phyloP scores from a whole-genome alignment of 2,888 invertebrate species.

The Koerneria pararmatus region DNA sequence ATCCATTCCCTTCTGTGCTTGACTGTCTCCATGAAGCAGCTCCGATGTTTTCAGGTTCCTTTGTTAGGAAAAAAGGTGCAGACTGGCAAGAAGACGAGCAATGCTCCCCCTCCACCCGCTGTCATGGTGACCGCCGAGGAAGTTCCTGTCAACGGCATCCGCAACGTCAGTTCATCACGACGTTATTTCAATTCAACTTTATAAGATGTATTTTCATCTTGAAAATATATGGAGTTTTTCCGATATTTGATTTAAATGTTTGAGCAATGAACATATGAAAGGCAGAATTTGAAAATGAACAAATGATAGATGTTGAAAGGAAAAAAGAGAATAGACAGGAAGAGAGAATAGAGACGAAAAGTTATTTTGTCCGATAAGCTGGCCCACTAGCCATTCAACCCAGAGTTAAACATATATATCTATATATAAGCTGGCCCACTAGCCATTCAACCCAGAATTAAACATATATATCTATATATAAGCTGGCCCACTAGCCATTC shows the following conservation, averaged over 20 bases:
- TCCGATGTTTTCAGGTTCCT: slow-evolving; percentile 14
- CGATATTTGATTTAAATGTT: background rate
- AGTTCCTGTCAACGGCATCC: background rate
- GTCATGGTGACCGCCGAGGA: slow-evolving; percentile 11
- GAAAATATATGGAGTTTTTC: background rate
- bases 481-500: too few relatives aligned
- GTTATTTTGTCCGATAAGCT: too few relatives aligned
- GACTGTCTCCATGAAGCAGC: background rate
- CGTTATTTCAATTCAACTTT: background rate
- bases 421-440: too few relatives aligned
- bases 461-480: too few relatives aligned
- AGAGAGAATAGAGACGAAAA: background rate
- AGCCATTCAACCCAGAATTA: too few relatives aligned
- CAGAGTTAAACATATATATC: too few relatives aligned
- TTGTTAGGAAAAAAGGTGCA: slow-evolving; percentile 8
- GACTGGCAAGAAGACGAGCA: background rate
- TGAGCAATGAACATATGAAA: background rate
- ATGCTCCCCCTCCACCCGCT: slow-evolving; percentile 16
- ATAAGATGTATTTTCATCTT: background rate
- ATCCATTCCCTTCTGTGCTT: too few relatives aligned
- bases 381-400: too few relatives aligned
- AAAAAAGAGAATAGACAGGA: background rate
- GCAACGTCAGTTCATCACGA: background rate
- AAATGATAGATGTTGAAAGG: background rate
- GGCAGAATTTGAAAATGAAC: too few relatives aligned